Evolutionary conservation across 2,113 vertebrate genomes (phyloP), one percentile per base, ranked within the genome.

Genomic region (Clarias magur): DNA sequence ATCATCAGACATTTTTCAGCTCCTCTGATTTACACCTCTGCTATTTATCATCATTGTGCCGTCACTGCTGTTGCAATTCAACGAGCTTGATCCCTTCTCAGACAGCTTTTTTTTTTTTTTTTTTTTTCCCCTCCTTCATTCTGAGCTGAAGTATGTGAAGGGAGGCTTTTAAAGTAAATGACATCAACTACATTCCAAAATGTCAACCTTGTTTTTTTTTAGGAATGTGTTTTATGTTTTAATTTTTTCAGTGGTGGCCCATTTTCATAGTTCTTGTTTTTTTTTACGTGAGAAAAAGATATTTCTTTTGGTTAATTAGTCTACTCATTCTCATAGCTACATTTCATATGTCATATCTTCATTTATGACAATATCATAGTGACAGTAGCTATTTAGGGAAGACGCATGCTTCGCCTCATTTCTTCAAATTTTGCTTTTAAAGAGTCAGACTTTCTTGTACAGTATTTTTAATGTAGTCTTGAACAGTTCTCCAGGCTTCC

Each of bases 31-130:
- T 70, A 70, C 23, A 57, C 10, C 65, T 30, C 79, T 63, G 62
- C 73, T 67, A 62, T 78, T 89, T 62, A 85, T 80, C 60, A 85
- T 80, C 42, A 13, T 80, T 25, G 81, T 82, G 38, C 48, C 38
- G 27, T 84, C 42, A 12, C 19, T 42, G 72, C 72, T 56, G 48
- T n/a, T 56, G 9, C 15, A 59, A 56, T 83, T 78, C 38, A 30
- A 11, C 5, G 1, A 65, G 3, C 7, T 8, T 25, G 21, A 57
- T 27, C 56, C 23, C 25, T 57, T 65, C 57, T 76, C 21, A 17
- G 8, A 53, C 9, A 16, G n/a, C 16, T 68, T 65, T 63, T 63
- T 48, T 48, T 30, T 11, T 10, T 15, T 2, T 68, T 68, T 65
- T 62, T 62, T 34, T 34, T n/a, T 27, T 21, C 23, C 27, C 6